phyloP scores from a whole-genome alignment of 2,888 invertebrate genomes.

The Drosophila greeni region DNA sequence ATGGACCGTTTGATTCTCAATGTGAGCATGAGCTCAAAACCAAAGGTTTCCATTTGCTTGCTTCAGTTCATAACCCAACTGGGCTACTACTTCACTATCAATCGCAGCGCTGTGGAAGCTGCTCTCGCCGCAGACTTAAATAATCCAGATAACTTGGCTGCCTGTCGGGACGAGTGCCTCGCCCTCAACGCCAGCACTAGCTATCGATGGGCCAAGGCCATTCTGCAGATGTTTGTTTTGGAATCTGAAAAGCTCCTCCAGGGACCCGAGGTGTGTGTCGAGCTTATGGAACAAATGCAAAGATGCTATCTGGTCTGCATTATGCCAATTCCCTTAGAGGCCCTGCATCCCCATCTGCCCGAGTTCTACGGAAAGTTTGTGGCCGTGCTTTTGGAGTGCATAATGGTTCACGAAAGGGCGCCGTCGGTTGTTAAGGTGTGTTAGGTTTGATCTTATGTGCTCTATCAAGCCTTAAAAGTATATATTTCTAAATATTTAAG shows the following conservation, averaged over 20 bases:
- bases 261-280: conserved; percentile 46
- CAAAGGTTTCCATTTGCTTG: conserved; percentile 58
- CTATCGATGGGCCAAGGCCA: conserved; percentile 76
- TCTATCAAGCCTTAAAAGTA: not conserved
- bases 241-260: conserved; percentile 73
- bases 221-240: conserved; percentile 71
- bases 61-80: conserved; percentile 67
- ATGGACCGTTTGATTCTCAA: conserved; percentile 72
- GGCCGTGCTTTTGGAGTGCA: conserved; percentile 66
- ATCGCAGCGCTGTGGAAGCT: conserved; percentile 59
- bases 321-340: conserved; percentile 65
- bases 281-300: conserved; percentile 66
- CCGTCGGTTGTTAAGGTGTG: conserved; percentile 54
- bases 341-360: conserved; percentile 62
- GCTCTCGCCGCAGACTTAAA: conserved; percentile 46
- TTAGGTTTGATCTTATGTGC: not conserved
- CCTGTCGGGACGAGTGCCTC: conserved; percentile 55
- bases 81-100: conserved; percentile 66
- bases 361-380: conserved; percentile 74
- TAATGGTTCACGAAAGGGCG: conserved; percentile 55
- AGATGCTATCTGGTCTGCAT: conserved; percentile 74
- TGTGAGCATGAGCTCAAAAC: conserved; percentile 65
- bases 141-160: conserved; percentile 29
- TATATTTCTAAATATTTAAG: not conserved
- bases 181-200: conserved; percentile 63